A percentile compares a stretch with the other conserved stretches of the same genome.
These are phyloP conservation scores for Paracentrotus lividus DNA, from an alignment of 53 echinoderm and acorn worm species.

Conservation along the genomic window DNA sequence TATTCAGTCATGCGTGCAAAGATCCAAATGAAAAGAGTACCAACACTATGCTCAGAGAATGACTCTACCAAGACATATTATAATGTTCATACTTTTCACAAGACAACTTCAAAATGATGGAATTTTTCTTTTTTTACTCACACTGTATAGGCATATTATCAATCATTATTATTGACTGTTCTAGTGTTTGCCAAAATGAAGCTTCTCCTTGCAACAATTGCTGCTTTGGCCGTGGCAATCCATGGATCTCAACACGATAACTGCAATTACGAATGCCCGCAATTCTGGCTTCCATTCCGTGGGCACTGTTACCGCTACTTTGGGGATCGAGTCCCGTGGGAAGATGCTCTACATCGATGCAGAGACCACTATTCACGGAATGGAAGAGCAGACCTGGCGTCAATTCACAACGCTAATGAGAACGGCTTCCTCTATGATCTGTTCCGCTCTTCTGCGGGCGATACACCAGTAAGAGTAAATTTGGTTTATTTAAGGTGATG, in stretches of 20 bases:
- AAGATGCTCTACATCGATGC: not conserved
- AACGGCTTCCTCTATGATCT: not conserved
- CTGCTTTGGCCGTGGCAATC: not conserved
- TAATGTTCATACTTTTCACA: too few species aligned
- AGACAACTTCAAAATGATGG: too few species aligned
- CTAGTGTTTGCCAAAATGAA: not conserved
- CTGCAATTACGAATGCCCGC: not conserved
- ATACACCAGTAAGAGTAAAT: not conserved
- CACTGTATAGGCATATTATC: too few species aligned
- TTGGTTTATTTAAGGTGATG: not conserved
- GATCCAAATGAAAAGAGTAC: too few species aligned
- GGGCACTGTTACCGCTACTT: conserved; percentile 16
- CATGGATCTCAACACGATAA: not conserved
- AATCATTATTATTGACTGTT: too few species aligned
- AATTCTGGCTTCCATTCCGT: not conserved
- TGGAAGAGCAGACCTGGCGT: not conserved
- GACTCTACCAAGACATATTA: too few species aligned
- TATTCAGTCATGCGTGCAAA: too few species aligned
- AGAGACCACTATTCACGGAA: not conserved
- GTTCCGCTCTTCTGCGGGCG: not conserved
- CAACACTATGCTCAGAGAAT: too few species aligned
- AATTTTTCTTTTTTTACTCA: too few species aligned
- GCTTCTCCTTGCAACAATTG: not conserved
- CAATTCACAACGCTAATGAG: not conserved
- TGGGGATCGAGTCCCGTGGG: not conserved